Conservation (phyloP, 2,888 invertebrate species). For the Prenolepis imparis region DNA sequence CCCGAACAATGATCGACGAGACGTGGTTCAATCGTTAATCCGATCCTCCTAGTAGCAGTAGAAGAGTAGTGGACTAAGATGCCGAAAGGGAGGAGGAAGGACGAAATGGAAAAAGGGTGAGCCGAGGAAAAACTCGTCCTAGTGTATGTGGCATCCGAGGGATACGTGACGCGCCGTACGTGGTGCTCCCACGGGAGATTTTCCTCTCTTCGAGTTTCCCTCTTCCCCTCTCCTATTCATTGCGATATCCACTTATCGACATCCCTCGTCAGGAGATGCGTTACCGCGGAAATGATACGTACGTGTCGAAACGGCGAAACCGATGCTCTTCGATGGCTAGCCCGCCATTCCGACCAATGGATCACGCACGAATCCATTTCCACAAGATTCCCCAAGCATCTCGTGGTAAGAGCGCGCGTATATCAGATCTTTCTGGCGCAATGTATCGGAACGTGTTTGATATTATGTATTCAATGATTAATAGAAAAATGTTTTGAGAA, state of each 20-base stretch:
- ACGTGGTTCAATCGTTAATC: constrained; percentile 47
- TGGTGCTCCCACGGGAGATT: constrained; percentile 57
- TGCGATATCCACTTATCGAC: constrained; percentile 63
- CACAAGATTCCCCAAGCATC: constrained; percentile 12
- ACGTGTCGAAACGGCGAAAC: constrained; percentile 48
- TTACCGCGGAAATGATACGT: constrained; percentile 63
- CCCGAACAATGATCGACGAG: constrained; percentile 43
- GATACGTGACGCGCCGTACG: constrained; percentile 60
- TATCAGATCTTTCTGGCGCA: neutral
- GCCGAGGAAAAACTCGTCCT: constrained; percentile 35
- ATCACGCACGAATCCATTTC: constrained; percentile 44
- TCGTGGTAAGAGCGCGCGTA: neutral
- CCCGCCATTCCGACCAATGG: constrained; percentile 38
- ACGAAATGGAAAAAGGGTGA: constrained; percentile 6
- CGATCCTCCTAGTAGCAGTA: constrained; percentile 25
- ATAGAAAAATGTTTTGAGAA: neutral
- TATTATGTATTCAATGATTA: constrained; percentile 20
- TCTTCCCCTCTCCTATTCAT: constrained; percentile 34
- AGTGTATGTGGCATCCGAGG: constrained; percentile 33
- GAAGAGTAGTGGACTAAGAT: neutral
- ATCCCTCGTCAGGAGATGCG: constrained; percentile 61
- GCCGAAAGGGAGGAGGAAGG: neutral
- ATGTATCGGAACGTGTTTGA: neutral
- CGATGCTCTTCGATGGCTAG: constrained; percentile 18
- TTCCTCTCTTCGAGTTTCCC: constrained; percentile 21